Base-by-base conservation (phyloP, 1,140 invertebrate species). In the Apocrypta bakeri region DNA sequence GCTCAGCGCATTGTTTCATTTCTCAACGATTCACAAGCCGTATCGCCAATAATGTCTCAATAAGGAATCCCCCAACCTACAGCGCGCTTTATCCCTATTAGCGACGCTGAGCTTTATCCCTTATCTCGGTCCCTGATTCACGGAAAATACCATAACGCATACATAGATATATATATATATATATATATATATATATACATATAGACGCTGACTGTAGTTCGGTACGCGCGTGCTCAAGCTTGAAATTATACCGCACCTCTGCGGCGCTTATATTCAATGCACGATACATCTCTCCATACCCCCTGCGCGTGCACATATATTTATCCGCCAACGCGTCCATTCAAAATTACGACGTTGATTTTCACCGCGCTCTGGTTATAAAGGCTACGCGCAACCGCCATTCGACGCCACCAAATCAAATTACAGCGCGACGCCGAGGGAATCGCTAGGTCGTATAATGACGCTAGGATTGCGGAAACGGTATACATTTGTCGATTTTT, bases 261-360 rank as follows among this genome's bases (percentile, higher is more conserved):
- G 27, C 24, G 27, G 63, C 9, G 63, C 21, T 21, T 25, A 27
- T 66, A 27, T 66, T 25, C 63, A 29, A 66, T 66, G 25, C 63
- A 27, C 25, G 0, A 56, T 7, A 14, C n/a, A 4, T 25, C 61
- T 24, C 8, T 11, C 12, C n/a, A n/a, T n/a, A n/a, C n/a, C 27
- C 63, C 27, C 9, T 27, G n/a, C 56, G 56, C 4, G 3, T 66
- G 24, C 2, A n/a, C 48, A 56, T n/a, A 56, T 56, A 56, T 56
- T 56, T 56, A 56, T 56, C 11, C 48, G 48, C 17, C 7, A 4
- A 6, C 3, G 48, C 48, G 48, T 56, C 48, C 27, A 66, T n/a
- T 29, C 25, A 78, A 68, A 78, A 68, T 78, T 78, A 48, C 64
- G 33, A 69, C 37, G 25, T 25, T 78, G 76, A 78, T 78, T 78